Evolutionary conservation across 2,797 vertebrate genomes (phyloP), one percentile per base, ranked within the genome.

Genomic region (Melanotaenia maccullochi): DNA sequence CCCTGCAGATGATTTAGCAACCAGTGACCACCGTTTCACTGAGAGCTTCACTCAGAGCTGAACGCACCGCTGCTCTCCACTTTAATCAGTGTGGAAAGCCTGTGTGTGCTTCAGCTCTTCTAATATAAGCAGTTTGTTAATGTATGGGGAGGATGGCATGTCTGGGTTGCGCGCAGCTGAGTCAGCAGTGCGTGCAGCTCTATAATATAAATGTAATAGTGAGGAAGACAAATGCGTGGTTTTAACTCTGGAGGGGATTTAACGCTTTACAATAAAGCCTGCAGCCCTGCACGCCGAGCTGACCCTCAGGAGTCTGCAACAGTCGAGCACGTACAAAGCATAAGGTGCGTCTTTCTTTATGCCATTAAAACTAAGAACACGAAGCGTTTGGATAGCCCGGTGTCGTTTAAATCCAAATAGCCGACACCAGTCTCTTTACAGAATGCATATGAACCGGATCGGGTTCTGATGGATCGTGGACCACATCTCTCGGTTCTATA

Each of bases 1-100:
- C 85, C 85, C 56, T 83, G 87, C 86, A 81, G 85, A 87, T 71
- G 80, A 79, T 85, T 75, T 65, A 84, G 66, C 78, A 81, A 73
- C 33, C 76, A 64, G 83, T 64, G 78, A 62, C 22, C 77, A 51
- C 30, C 16, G 49, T 58, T 67, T 6, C 2, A 60, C 76, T 64
- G 25, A 69, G 63, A 62, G 78, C 54, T 22, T 16, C 11, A 16
- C 16, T 28, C 8, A 20, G 3, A 9, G 52, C 60, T 68, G 79
- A 80, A 71, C 66, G 74, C 44, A 60, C 30, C 49, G 40, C 20
- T 12, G 47, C 44, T 60, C 14, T 54, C 33, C 55, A 20, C 8
- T 25, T 42, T 30, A 54, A 57, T 63, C 61, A 11, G 2, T 28
- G 1, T 12, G 35, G 49, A 71, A 49, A 73, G 16, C 20, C 49